phyloP scores from a whole-genome alignment of 2,888 invertebrate species.

The Ennomos erosarius region DNA sequence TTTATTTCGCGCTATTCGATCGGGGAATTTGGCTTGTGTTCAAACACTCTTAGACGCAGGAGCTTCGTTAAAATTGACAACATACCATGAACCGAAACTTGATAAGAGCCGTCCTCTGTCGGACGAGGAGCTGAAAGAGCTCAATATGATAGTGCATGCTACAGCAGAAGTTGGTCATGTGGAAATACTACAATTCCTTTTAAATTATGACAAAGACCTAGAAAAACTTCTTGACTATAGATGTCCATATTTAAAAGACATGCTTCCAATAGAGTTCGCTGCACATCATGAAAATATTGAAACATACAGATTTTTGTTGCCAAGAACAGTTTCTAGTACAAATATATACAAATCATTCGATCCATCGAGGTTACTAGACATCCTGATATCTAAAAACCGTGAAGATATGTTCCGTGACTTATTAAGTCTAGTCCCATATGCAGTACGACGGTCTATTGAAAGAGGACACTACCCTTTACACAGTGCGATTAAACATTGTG shows the following conservation, averaged over 20 bases:
- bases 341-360: neutral
- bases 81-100: neutral
- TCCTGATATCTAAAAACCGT: neutral
- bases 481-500: conserved; percentile 2
- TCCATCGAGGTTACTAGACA: conserved; percentile 4
- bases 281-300: conserved; percentile 44
- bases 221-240: conserved; percentile 11
- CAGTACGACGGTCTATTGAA: neutral
- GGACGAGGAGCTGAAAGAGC: too few relatives aligned
- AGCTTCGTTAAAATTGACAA: conserved; percentile 50
- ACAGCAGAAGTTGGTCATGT: conserved; percentile 68
- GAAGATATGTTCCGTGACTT: conserved; percentile 8
- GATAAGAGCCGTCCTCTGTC: neutral
- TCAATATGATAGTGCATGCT: conserved; percentile 27
- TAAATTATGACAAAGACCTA: conserved; percentile 61
- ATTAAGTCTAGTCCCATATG: conserved; percentile 7
- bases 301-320: conserved; percentile 57
- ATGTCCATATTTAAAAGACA: conserved; percentile 7
- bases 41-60: conserved; percentile 65
- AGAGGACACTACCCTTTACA: conserved; percentile 11
- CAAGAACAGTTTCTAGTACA: conserved; percentile 49
- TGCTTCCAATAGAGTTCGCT: conserved; percentile 34
- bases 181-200: conserved; percentile 77
- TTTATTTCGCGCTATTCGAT: conserved; percentile 67
- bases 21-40: conserved; percentile 63